phyloP scores from a whole-genome alignment of 2,113 vertebrate species.

The Platanista minor region DNA sequence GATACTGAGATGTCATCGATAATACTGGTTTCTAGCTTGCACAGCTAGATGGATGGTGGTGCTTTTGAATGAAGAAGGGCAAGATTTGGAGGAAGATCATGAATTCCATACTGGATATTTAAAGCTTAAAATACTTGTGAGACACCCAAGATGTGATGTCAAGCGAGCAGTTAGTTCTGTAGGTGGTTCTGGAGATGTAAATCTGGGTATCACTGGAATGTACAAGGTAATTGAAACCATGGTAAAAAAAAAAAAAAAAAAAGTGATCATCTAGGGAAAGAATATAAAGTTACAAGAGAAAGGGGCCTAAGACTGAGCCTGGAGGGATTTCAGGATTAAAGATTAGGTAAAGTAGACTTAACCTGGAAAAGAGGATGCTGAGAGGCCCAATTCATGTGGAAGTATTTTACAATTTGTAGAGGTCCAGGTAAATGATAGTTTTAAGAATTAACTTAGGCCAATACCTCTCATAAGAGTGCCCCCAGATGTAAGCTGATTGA shows the following conservation, averaged over 20 bases:
- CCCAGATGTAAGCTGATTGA: not conserved
- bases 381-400: not conserved
- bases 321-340: not conserved
- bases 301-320: not conserved
- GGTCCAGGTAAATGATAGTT: not conserved
- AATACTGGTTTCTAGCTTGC: not conserved
- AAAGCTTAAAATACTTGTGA: not conserved
- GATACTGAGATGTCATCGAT: not conserved
- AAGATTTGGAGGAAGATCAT: not conserved
- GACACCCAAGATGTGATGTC: not conserved
- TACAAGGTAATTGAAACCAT: not conserved
- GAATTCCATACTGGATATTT: not conserved
- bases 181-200: not conserved
- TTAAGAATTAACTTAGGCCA: slow-evolving; percentile 27
- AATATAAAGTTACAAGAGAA: not conserved
- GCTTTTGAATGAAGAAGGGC: not conserved
- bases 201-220: not conserved
- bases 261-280: not conserved
- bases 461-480: slow-evolving; percentile 2
- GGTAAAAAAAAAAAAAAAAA: not conserved
- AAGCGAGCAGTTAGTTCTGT: not conserved
- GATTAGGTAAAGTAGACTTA: not conserved
- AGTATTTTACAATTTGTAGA: not conserved
- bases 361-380: not conserved
- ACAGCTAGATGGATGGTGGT: not conserved